Percentiles rank a stretch among this genome's conserved stretches.
Conservation (phyloP, 2,888 invertebrate species). For the Nomada fabriciana region DNA sequence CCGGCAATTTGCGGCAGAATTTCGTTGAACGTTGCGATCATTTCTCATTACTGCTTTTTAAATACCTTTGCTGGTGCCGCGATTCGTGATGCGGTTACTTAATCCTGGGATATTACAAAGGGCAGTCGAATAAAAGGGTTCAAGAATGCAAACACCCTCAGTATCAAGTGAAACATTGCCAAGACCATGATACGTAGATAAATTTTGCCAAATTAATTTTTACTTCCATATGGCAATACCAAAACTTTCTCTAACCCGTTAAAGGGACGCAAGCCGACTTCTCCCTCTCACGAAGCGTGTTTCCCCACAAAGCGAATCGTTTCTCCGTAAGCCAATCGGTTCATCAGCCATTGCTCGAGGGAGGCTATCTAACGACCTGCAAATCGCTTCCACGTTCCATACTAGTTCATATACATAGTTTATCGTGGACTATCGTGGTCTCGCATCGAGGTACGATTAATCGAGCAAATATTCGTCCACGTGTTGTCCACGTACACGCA, state of each 20-base stretch:
- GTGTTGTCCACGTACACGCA: conserved; percentile 3
- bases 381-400: conserved; percentile 10
- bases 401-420: neutral
- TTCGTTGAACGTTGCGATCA: no score
- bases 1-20: neutral
- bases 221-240: neutral
- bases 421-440: conserved; percentile 10
- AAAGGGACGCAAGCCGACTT: neutral
- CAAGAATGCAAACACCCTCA: no score
- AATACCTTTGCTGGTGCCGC: no score
- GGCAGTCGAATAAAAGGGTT: no score
- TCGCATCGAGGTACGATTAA: conserved; percentile 9
- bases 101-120: no score
- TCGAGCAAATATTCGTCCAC: conserved; percentile 28
- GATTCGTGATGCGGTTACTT: no score
- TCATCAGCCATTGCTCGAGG: conserved; percentile 7
- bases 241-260: neutral
- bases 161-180: no score
- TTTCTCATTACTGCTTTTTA: no score
- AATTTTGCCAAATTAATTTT: no score
- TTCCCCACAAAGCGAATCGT: neutral
- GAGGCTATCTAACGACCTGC: conserved; percentile 19
- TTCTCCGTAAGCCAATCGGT: neutral
- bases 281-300: neutral
- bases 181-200: no score